Base-by-base conservation (phyloP, 2,888 invertebrate genomes). In the Odiellus spinosus region DNA sequence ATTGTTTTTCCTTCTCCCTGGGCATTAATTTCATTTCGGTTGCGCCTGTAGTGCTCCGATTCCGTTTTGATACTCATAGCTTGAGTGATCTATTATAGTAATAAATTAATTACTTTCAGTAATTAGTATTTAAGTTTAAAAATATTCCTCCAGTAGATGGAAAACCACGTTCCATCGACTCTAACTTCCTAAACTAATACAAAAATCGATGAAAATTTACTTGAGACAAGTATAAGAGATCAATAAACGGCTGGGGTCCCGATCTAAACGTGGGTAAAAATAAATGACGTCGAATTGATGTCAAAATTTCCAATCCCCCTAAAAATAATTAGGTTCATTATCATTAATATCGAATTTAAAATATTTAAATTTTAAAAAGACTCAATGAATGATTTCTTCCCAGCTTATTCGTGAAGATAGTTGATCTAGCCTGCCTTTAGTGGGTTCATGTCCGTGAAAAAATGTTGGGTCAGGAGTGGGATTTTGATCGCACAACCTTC, bases 31-130 rank as follows among this genome's bases (percentile, higher is more conserved):
- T 50, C 46, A 39, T 49, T 53, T 44, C 69, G 71, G 54, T 67
- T 71, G 58, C 79, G 77, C 33, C 85, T 72, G 64, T 87, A 87
- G 50, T 74, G 73, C 62, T 95, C 93, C 0, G 86, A 81, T 67
- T 90, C 80, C 3, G 77, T 73, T 65, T 85, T 86, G 36, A 85
- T 76, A 1, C 84, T 76, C 74, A 91, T 77, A 0, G 93, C 91
- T 72, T 96, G 95, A 52, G 70, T 67, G 40, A 74, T 66, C 71
- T 73, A 12, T 12, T 10, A 38, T 4, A 26, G 26, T 4, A 8
- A 8, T 4, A n/a, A n/a, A n/a, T n/a, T n/a, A 26, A 26, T 26
- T 26, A 26, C 26, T 26, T 26, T 26, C 8, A 4, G 26, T 26
- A 26, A 26, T 26, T n/a, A n/a, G n/a, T n/a, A n/a, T n/a, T n/a